Conservation (phyloP, 1,140 invertebrate genomes). For the Apocrypta bakeri region DNA sequence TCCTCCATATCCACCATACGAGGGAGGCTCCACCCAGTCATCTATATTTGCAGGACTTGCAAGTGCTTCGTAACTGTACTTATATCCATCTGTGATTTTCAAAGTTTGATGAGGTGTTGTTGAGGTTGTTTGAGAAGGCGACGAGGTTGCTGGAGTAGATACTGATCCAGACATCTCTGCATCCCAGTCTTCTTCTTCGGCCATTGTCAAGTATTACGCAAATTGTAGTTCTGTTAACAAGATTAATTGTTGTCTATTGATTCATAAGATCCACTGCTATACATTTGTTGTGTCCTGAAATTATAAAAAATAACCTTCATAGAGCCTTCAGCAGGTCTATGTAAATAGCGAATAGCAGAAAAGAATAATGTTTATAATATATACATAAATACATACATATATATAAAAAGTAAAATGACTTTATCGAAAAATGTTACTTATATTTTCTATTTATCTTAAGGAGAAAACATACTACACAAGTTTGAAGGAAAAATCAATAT, state of each 20-base stretch:
- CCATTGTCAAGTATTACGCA: slow-evolving; percentile 20
- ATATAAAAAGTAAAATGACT: background rate
- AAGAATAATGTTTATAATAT: no score
- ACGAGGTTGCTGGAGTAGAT: background rate
- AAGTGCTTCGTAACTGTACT: slow-evolving; percentile 49
- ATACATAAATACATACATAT: background rate
- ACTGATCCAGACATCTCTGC: background rate
- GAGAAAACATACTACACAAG: background rate
- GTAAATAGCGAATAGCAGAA: no score
- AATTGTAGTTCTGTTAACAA: background rate
- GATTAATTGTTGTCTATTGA: background rate
- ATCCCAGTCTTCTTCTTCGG: slow-evolving; percentile 50
- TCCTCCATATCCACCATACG: slow-evolving; percentile 28
- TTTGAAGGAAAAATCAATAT: background rate
- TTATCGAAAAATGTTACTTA: background rate
- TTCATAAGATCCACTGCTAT: background rate
- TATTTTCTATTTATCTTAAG: no score
- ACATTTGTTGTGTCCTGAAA: background rate
- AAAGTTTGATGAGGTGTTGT: slow-evolving; percentile 34
- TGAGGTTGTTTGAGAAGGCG: background rate
- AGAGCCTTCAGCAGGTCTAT: no score
- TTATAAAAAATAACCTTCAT: slow-evolving; percentile 1
- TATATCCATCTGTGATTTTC: slow-evolving; percentile 48
- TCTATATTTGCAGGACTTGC: slow-evolving; percentile 51
- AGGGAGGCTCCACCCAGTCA: slow-evolving; percentile 42